Evolutionary conservation across 2,888 invertebrate species (phyloP), one percentile per base, ranked within the genome.

Genomic region (Orchestes rusci): DNA sequence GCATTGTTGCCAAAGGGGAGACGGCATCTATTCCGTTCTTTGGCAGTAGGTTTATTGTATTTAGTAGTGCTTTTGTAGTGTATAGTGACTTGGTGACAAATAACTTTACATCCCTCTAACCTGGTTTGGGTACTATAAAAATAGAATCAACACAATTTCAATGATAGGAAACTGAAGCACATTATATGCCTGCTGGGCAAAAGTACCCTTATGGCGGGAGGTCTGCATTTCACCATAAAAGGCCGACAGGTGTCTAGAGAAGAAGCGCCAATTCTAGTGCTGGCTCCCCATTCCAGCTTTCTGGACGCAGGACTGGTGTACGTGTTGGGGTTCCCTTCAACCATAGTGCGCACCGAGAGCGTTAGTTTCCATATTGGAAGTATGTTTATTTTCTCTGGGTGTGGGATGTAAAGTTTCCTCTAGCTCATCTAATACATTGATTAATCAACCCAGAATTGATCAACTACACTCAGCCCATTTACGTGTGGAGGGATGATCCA

Each of bases 401-500:
- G 15, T 31, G 31, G 31, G 8, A 12, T 5, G 12, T 5, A 31
- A 5, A 12, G 13, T 31, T 31, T 8, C 10, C 10, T 23, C 10
- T 23, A 7, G 10, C 5, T 23, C 10, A 30, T 30, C 12, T 30
- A 30, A 30, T n/a, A 30, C 30, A 30, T 5, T 30, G 12, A 12
- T 13, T 10, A 30, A 15, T 33, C 15, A 10, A 56, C 74, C 7
- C 71, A 88, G 93, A 88, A 64, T 71, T 95, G 37, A 91, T 94
- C 53, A 87, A 89, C 69, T 93, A 88, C 68, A 91, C 92, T 0
- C 95, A 96, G 67, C 94, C 96, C 0, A 88, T 96, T 34, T 92
- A 92, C 65, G 95, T 96, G 28, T 84, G 86, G 77, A 73, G 95
- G 40, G 93, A 94, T 61, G 93, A 93, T 71, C 89, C 91, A 0